A percentile compares a stretch with the other conserved stretches of the same genome.
Conservation (phyloP, 2,797 vertebrate genomes). For the Bovichtus diacanthus region DNA sequence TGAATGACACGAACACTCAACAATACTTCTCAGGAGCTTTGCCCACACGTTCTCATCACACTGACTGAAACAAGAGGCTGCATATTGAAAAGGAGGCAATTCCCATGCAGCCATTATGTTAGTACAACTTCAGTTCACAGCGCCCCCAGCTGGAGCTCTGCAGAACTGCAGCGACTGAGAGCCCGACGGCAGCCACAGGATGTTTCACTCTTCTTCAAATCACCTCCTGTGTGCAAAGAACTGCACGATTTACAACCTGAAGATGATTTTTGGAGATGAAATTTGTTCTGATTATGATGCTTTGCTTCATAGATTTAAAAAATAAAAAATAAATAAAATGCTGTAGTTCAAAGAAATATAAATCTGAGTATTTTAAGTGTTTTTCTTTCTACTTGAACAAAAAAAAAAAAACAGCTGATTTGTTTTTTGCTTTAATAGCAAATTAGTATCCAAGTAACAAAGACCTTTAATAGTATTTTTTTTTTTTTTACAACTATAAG, state of each 20-base stretch:
- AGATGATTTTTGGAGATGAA: background rate
- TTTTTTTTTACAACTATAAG: background rate
- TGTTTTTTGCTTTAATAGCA: background rate
- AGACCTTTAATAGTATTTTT: background rate
- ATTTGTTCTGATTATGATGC: background rate
- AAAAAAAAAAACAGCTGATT: background rate
- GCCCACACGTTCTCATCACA: constrained; percentile 23
- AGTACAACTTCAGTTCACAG: constrained; percentile 45
- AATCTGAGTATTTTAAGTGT: background rate
- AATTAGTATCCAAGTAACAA: background rate
- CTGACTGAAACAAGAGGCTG: constrained; percentile 15
- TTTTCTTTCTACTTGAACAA: background rate
- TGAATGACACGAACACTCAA: constrained; percentile 6
- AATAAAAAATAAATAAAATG: background rate
- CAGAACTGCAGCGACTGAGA: constrained; percentile 38
- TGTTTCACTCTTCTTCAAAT: background rate
- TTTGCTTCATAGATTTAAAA: background rate
- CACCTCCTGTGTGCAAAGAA: background rate
- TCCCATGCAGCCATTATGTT: constrained; percentile 19
- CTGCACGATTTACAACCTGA: background rate
- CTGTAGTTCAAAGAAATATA: background rate
- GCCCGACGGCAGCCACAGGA: background rate
- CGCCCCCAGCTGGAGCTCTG: constrained; percentile 53
- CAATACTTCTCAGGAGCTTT: constrained; percentile 24
- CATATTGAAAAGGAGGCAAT: constrained; percentile 18